Evolutionary conservation across 2,113 vertebrate species (phyloP).

Genomic region (Lepus americanus): DNA sequence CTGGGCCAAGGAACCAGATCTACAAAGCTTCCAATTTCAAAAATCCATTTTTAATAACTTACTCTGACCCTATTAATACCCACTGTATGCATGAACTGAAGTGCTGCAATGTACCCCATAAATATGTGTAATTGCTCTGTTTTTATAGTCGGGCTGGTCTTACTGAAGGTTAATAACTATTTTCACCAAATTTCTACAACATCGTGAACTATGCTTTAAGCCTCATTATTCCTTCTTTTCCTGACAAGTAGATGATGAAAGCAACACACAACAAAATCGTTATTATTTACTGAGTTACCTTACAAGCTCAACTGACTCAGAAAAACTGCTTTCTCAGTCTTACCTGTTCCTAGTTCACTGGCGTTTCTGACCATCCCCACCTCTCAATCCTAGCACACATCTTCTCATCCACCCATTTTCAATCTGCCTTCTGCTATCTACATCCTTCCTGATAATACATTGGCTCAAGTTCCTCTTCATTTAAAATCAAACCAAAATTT

Average conservation of each 20-base stretch:
- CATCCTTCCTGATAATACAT: neutral
- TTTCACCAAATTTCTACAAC: neutral
- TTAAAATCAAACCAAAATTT: neutral
- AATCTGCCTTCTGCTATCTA: neutral
- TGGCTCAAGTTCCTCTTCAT: neutral
- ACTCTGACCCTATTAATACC: neutral
- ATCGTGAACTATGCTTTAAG: neutral
- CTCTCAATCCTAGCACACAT: neutral
- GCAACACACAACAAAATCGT: neutral
- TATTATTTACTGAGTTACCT: neutral
- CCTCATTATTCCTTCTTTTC: too few species aligned
- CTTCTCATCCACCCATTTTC: neutral
- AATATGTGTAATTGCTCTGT: too few species aligned
- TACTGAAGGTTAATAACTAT: neutral
- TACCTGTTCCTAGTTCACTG: neutral
- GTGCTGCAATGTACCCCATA: too few species aligned
- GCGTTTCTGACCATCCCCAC: neutral
- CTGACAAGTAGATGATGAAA: neutral
- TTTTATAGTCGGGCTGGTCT: neutral
- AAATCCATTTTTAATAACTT: neutral
- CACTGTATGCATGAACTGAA: too few species aligned
- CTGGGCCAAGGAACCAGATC: too few species aligned
- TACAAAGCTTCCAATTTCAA: neutral
- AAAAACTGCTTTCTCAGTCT: neutral
- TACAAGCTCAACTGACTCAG: neutral